Evolutionary conservation across 2,888 invertebrate genomes (phyloP).

Genomic region (Heliconius ismenius): DNA sequence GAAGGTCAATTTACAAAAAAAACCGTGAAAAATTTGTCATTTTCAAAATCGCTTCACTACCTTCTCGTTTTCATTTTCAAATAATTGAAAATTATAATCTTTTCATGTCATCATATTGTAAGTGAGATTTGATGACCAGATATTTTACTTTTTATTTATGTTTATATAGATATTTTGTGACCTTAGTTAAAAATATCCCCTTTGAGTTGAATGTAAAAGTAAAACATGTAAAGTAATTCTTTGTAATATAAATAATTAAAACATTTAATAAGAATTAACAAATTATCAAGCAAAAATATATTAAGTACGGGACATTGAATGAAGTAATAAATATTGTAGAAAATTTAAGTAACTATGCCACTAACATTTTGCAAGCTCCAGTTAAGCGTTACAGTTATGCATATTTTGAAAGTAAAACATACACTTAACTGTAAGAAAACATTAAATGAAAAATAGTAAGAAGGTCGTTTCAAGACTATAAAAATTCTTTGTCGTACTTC

Average conservation of each 20-base stretch:
- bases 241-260: neutral
- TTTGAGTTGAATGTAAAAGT: no score
- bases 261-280: neutral
- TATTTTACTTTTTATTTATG: no score
- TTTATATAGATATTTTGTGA: no score
- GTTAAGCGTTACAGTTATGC: constrained; percentile 11
- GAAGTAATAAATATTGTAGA: neutral
- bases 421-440: constrained; percentile 10
- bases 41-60: no score
- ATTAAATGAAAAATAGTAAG: constrained; percentile 30
- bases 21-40: no score
- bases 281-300: neutral
- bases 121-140: no score
- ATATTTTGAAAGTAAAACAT: constrained; percentile 26
- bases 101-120: no score
- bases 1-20: no score
- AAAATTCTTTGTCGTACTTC: constrained; percentile 36
- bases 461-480: constrained; percentile 31
- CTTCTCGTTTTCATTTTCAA: no score
- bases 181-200: no score
- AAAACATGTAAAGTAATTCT: no score
- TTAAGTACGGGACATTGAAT: neutral
- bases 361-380: constrained; percentile 12
- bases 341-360: constrained; percentile 16
- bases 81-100: no score